Conservation (phyloP, 2,888 invertebrate species). For the Nysson spinosus region DNA sequence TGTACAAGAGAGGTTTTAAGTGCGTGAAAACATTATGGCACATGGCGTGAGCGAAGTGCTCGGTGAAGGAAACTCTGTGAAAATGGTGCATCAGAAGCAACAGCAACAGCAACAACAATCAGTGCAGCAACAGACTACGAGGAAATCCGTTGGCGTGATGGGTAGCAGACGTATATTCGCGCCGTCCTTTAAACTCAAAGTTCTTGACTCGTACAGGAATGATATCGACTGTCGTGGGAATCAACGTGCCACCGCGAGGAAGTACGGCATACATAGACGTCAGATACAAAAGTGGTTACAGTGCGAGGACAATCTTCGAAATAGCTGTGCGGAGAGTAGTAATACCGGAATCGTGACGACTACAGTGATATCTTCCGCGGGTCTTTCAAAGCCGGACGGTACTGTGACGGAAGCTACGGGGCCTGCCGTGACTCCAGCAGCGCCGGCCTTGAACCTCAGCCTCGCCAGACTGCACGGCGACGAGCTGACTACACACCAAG, state of each 20-base stretch:
- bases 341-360: constrained; percentile 34
- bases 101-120: constrained; percentile 64
- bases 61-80: constrained; percentile 74
- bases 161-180: constrained; percentile 93
- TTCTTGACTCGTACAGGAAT: constrained; percentile 90
- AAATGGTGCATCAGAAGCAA: constrained; percentile 66
- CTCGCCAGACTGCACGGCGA: constrained; percentile 78
- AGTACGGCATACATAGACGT: constrained; percentile 92
- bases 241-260: constrained; percentile 92
- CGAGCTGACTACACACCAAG: constrained; percentile 66
- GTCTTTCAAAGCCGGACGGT: constrained; percentile 48
- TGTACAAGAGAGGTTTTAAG: constrained; percentile 27
- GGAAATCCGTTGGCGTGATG: constrained; percentile 78
- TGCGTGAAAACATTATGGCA: constrained; percentile 78
- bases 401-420: constrained; percentile 55
- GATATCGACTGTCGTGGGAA: constrained; percentile 93
- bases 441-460: constrained; percentile 78
- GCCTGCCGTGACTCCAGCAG: constrained; percentile 65
- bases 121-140: constrained; percentile 67
- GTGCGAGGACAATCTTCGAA: constrained; percentile 88
- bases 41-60: constrained; percentile 80
- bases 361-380: constrained; percentile 40
- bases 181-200: constrained; percentile 92
- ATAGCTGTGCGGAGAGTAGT: constrained; percentile 81
- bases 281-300: constrained; percentile 96